These are phyloP conservation scores for Loriculus beryllinus DNA, from an alignment of 2,797 vertebrate species.

Conservation along the genomic window DNA sequence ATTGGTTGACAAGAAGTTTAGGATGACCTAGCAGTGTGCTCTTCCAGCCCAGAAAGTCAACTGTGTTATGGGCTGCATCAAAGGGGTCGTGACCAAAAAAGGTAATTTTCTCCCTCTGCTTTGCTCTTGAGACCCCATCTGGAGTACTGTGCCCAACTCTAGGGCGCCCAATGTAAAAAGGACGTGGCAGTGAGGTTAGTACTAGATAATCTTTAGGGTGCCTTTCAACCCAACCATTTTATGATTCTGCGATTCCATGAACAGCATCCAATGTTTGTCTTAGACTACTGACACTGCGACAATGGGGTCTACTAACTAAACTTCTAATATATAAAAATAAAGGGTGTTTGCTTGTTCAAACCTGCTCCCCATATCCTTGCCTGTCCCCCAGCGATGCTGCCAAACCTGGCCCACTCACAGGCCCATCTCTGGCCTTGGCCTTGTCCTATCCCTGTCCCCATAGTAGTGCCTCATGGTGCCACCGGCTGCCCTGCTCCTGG, in stretches of 20 bases:
- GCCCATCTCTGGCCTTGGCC: background rate
- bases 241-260: background rate
- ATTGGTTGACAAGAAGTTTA: background rate
- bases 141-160: background rate
- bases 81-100: background rate
- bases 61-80: background rate
- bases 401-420: too few species aligned
- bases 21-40: background rate
- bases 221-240: background rate
- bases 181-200: background rate
- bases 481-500: background rate
- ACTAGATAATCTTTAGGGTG: background rate
- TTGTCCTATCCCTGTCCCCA: accelerated
- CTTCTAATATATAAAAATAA: background rate
- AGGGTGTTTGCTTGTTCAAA: background rate
- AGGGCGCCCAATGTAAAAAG: background rate
- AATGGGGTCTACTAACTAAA: background rate
- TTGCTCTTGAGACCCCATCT: background rate
- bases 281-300: background rate
- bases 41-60: background rate
- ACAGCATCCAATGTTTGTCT: background rate
- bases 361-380: background rate
- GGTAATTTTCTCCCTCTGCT: background rate
- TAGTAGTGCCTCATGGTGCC: accelerated
- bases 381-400: accelerated